These are phyloP conservation scores for Holothuria glaberrima DNA, from an alignment of 35 echinoderm and acorn worm genomes.

Conservation along the genomic window DNA sequence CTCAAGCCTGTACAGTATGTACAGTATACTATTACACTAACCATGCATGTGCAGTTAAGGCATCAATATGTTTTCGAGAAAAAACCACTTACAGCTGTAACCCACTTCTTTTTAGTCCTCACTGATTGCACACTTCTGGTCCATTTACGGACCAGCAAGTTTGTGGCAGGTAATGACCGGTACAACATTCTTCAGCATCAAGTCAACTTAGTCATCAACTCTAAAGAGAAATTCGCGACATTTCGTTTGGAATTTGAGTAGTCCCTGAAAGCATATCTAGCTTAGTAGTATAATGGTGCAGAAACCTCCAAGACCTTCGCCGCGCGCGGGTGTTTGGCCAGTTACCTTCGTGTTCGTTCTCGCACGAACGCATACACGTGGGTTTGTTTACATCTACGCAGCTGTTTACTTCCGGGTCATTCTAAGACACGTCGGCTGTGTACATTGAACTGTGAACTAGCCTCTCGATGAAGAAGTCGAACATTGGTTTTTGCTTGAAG, in stretches of 20 bases:
- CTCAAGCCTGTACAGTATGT: background rate
- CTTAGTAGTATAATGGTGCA: too few relatives aligned
- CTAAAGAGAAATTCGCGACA: background rate
- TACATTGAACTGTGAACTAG: background rate
- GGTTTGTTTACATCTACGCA: slow-evolving; percentile 1
- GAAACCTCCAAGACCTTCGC: too few relatives aligned
- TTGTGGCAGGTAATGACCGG: background rate
- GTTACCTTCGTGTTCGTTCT: too few relatives aligned
- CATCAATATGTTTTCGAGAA: background rate
- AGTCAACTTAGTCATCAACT: too few relatives aligned
- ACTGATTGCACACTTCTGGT: background rate
- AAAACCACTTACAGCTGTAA: background rate
- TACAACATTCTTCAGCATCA: background rate
- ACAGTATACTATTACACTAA: background rate
- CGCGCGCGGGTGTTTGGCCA: too few relatives aligned
- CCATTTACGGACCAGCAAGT: background rate
- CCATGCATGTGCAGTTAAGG: background rate
- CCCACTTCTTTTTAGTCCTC: slow-evolving; percentile 33
- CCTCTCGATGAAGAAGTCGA: background rate
- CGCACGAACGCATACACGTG: background rate
- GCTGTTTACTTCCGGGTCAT: slow-evolving; percentile 9
- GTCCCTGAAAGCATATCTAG: background rate
- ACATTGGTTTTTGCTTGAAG: background rate
- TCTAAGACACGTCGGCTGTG: slow-evolving; percentile 5
- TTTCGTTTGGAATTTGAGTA: background rate